These are phyloP conservation scores for Rhizomys pruinosus DNA, from an alignment of 2,113 vertebrate species.

Conservation along the genomic window DNA sequence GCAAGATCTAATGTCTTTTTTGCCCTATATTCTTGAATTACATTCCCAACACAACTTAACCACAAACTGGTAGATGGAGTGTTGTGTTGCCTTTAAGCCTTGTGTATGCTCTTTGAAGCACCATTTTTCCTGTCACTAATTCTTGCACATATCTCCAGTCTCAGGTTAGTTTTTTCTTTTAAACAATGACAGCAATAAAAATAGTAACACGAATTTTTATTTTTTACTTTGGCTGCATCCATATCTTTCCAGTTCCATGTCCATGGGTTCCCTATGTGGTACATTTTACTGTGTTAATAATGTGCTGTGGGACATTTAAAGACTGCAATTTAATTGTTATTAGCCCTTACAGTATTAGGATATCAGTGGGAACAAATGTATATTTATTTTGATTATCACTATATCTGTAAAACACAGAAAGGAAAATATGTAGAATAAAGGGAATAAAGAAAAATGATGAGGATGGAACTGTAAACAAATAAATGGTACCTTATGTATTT, in stretches of 20 bases:
- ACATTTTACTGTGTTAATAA: background rate
- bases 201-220: background rate
- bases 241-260: background rate
- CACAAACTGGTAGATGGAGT: background rate
- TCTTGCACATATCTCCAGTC: background rate
- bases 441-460: background rate
- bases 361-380: background rate
- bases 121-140: background rate
- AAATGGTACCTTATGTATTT: background rate
- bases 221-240: background rate
- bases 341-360: background rate
- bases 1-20: background rate
- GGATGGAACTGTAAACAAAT: background rate
- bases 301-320: background rate
- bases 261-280: background rate
- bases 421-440: background rate
- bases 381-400: constrained; percentile 14
- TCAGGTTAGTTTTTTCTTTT: constrained; percentile 24
- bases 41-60: background rate
- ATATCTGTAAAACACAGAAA: background rate
- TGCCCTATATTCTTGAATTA: background rate
- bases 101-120: background rate
- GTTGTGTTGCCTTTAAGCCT: background rate
- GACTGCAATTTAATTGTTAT: background rate
- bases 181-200: background rate